phyloP scores from a whole-genome alignment of 2,797 vertebrate species.

The Poeciliopsis turneri region DNA sequence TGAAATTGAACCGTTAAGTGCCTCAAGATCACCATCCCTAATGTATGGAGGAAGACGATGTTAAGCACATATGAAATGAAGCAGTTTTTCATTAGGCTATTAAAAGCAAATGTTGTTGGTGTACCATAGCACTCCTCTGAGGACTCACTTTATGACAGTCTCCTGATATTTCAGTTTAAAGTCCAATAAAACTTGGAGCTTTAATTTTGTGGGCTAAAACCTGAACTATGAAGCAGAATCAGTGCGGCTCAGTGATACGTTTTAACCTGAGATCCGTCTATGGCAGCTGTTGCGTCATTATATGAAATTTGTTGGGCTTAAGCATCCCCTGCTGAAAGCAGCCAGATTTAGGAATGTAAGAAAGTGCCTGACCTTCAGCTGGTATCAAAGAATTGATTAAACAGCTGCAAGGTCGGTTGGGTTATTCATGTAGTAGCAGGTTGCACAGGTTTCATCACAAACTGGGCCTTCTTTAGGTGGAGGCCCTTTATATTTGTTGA shows the following conservation, averaged over 20 bases:
- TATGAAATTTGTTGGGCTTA: conserved; percentile 1
- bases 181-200: not conserved
- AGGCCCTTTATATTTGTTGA: conserved; percentile 32
- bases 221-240: not conserved
- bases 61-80: not conserved
- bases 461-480: conserved; percentile 9
- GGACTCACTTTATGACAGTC: not conserved
- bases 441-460: conserved; percentile 6
- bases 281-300: conserved; percentile 4
- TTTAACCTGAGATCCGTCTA: not conserved
- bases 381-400: conserved; percentile 6
- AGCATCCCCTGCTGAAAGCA: not conserved
- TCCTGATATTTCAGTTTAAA: not conserved
- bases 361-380: not conserved
- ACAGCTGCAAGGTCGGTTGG: conserved; percentile 7
- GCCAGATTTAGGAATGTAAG: not conserved
- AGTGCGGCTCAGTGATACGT: not conserved
- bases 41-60: not conserved
- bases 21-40: not conserved
- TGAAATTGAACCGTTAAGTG: not conserved
- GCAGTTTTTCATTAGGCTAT: not conserved
- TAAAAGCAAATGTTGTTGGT: not conserved
- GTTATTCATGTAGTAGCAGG: conserved; percentile 4
- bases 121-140: not conserved
- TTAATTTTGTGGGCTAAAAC: not conserved